A percentile compares a stretch with the other conserved stretches of the same genome.
phyloP scores from a whole-genome alignment of 2,797 vertebrate species.

The Lacerta bilineata region DNA sequence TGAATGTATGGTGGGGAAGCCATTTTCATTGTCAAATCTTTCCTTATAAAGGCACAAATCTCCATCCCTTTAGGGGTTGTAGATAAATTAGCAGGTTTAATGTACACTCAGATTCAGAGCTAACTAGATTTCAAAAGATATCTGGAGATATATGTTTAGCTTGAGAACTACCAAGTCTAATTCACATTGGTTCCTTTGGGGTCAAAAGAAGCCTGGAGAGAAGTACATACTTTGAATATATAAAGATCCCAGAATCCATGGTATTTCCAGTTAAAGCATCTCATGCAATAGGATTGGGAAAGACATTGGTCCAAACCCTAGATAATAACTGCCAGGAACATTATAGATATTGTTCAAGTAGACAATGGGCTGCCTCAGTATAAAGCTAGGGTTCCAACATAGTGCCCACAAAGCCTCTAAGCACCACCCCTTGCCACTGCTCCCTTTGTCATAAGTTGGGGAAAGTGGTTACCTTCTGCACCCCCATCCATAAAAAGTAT shows the following conservation, averaged over 20 bases:
- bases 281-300: not conserved
- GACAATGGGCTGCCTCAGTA: not conserved
- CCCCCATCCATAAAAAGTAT: no score
- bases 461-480: no score
- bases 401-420: no score
- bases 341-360: not conserved
- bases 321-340: not conserved
- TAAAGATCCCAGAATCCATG: not conserved
- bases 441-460: no score
- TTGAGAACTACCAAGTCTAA: not conserved
- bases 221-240: not conserved
- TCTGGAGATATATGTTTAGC: not conserved
- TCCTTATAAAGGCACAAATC: not conserved
- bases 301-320: not conserved
- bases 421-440: no score
- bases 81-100: not conserved
- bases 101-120: not conserved
- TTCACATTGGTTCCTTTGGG: not conserved
- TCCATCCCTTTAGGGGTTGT: not conserved
- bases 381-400: not conserved
- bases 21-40: not conserved
- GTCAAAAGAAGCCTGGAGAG: not conserved
- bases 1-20: not conserved
- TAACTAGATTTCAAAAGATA: not conserved
- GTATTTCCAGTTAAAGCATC: not conserved